Base-by-base conservation (phyloP, 1,140 invertebrate genomes). In the Drosophila carrolli region DNA sequence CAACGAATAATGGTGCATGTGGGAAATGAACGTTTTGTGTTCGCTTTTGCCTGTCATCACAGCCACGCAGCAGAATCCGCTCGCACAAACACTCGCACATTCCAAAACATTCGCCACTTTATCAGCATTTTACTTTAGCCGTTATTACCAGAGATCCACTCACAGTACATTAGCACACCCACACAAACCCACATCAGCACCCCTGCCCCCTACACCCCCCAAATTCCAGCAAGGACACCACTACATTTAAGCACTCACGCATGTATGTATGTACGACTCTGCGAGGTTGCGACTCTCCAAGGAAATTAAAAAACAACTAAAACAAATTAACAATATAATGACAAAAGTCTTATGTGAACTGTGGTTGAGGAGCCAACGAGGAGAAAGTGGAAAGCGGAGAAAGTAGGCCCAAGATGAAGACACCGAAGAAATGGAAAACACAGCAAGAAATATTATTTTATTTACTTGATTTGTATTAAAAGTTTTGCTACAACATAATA, bases 221-320 rank as follows among this genome's bases (percentile, higher is more conserved):
- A 29, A 23, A 19, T 60, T 6, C 32, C 35, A 23, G 55, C 37
- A 56, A 35, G 27, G 32, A 58, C 46, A 70, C 50, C 55, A 72
- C 65, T 58, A 55, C 61, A 51, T 5, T 13, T 27, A 19, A 48
- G 44, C 41, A 47, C 47, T 55, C 46, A 57, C 83, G 75, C 83
- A 72, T 88, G 47, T 76, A 72, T 88, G 47, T 76, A 76, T 48
- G 75, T 79, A 74, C 65, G 79, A 37, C 44, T 58, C 73, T 51
- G 53, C 53, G 51, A 75, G 84, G 84, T 84, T 88, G 80, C 84
- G 84, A 89, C 65, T 89, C 84, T 89, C 84, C 55, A 89, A 89
- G 84, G 84, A 89, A 89, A 89, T 89, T 89, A 89, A 89, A 89
- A 89, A 89, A 89, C 84, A 89, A 89, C 84, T 89, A 89, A 89